Percentiles rank a stretch among this genome's conserved stretches.
Evolutionary conservation across 2,113 vertebrate species (phyloP).

Genomic region (Pachyramphus minor): DNA sequence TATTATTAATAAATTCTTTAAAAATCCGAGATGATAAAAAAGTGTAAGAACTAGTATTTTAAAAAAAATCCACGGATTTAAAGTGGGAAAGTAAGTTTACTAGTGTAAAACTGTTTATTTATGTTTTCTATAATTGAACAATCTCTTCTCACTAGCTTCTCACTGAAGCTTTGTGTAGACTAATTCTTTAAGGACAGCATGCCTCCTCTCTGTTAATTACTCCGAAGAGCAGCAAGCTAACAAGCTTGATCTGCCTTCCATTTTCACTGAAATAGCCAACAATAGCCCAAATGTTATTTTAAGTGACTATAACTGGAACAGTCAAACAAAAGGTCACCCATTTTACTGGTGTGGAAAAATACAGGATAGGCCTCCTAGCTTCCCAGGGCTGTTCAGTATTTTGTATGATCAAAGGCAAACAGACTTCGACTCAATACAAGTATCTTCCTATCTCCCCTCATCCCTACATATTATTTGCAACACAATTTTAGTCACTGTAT

Average conservation of each 20-base stretch:
- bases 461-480: neutral
- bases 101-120: neutral
- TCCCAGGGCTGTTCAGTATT: neutral
- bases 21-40: neutral
- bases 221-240: conserved; percentile 1
- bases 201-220: neutral
- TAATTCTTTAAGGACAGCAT: neutral
- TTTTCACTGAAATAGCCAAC: conserved; percentile 18
- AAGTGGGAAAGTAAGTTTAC: neutral
- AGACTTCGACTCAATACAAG: neutral
- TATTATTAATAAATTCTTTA: neutral
- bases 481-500: neutral
- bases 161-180: neutral
- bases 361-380: neutral
- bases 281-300: conserved; percentile 60
- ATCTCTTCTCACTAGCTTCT: neutral
- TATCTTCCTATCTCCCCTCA: neutral
- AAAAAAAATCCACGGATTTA: neutral
- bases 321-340: conserved; percentile 58
- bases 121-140: neutral
- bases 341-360: conserved; percentile 54
- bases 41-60: neutral
- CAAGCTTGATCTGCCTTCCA: conserved; percentile 1
- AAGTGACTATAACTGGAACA: conserved; percentile 47
- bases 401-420: neutral